These are phyloP conservation scores for Sitta carolinensis DNA, from an alignment of 2,797 vertebrate genomes.

Conservation along the genomic window DNA sequence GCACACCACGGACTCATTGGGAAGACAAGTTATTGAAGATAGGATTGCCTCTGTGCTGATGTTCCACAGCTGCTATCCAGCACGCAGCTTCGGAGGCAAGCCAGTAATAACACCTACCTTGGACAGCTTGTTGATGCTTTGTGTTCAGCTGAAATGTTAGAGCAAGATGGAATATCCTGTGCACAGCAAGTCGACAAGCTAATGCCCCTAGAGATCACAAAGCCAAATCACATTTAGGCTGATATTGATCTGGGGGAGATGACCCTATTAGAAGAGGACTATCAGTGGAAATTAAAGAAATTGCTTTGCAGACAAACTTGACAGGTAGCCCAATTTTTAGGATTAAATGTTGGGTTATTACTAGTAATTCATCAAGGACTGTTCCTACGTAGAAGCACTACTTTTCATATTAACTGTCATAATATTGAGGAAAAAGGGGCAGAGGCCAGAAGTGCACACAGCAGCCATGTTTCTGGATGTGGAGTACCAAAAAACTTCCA, in stretches of 20 bases:
- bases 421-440: neutral
- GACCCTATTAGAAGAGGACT: constrained; percentile 22
- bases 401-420: constrained; percentile 30
- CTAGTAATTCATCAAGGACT: constrained; percentile 37
- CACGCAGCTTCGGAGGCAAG: neutral
- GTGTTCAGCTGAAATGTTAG: neutral
- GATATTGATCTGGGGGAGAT: constrained; percentile 28
- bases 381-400: neutral
- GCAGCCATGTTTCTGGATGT: neutral
- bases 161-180: constrained; percentile 25
- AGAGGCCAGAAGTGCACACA: neutral
- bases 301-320: constrained; percentile 35
- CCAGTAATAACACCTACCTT: neutral
- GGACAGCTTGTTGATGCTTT: neutral
- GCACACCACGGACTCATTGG: neutral
- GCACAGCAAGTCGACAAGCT: neutral
- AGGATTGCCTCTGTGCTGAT: neutral
- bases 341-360: constrained; percentile 47
- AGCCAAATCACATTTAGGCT: constrained; percentile 37
- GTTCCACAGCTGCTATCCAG: neutral
- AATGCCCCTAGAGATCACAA: neutral
- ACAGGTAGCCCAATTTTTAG: constrained; percentile 38
- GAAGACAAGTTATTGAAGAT: neutral
- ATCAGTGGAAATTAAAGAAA: constrained; percentile 47
- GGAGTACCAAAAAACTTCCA: neutral